These are phyloP conservation scores for Montipora foliosa DNA, from an alignment of 64 coral and sea anemone genomes.

Conservation along the genomic window DNA sequence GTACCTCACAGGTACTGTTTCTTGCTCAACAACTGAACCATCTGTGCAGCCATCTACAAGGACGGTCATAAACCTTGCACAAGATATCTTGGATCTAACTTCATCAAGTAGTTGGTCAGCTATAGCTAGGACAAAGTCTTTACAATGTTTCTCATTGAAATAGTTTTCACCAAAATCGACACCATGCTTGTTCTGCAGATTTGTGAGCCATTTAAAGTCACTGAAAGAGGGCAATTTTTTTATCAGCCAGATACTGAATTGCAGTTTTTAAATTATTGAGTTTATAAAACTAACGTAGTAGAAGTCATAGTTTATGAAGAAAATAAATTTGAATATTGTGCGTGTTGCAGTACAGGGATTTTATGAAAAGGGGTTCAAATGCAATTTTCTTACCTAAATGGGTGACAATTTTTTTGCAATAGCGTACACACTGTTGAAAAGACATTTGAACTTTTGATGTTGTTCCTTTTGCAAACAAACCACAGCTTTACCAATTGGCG, in stretches of 20 bases:
- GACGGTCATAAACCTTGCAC: conserved; percentile 29
- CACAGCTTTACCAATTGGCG: conserved; percentile 49
- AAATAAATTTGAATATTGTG: conserved; percentile 37
- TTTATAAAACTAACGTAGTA: no score
- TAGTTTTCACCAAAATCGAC: conserved; percentile 50
- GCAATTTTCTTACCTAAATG: conserved; percentile 47
- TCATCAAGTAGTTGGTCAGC: conserved; percentile 50
- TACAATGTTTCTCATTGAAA: conserved; percentile 23
- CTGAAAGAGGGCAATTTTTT: conserved; percentile 37
- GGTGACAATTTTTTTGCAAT: conserved; percentile 55
- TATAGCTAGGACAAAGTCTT: conserved; percentile 53
- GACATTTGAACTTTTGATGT: conserved; percentile 14
- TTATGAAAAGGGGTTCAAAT: conserved; percentile 47
- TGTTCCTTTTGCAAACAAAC: conserved; percentile 28
- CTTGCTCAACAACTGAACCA: conserved; percentile 18
- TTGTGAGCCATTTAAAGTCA: conserved; percentile 60
- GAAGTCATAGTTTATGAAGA: no score
- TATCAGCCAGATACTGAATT: neutral
- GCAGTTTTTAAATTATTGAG: neutral
- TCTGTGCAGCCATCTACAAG: conserved; percentile 23
- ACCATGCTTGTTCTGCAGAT: conserved; percentile 54
- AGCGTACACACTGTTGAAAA: conserved; percentile 29
- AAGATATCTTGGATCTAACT: conserved; percentile 38
- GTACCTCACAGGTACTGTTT: conserved; percentile 31
- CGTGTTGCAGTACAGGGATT: conserved; percentile 50